Evolutionary conservation across 2,113 vertebrate genomes (phyloP), one percentile per base, ranked within the genome.

Genomic region (Ranitomeya variabilis): DNA sequence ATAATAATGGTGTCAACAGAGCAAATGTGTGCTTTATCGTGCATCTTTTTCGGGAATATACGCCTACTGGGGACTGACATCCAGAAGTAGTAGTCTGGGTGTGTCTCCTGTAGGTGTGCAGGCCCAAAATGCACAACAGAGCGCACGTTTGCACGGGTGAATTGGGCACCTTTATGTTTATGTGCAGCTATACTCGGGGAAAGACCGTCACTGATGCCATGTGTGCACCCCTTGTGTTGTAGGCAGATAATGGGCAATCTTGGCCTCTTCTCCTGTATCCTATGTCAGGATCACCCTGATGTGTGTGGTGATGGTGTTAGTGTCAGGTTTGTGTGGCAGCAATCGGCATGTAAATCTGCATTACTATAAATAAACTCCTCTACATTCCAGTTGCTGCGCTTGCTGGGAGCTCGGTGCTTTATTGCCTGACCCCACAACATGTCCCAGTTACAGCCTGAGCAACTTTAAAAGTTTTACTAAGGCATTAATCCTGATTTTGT

Each of bases 241-340:
- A 45, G 37, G 37, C 37, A 45, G 37, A 45, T 45, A 45, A 45
- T 45, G 37, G 64, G 3, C 21, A n/a, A n/a, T 9, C 21, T 67
- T n/a, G n/a, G 2, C 4, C 10, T 67, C 21, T 67, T 19, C 21
- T 67, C 8, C 6, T 10, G 62, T 21, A 14, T 18, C 4, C 62
- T 16, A 14, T 64, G 0, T 67, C 23, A n/a, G 18, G 64, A 10
- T 67, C 19, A 7, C n/a, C 21, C n/a, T 9, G 6, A n/a, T 67
- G 37, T 18, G 16, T 77, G 37, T 45, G 26, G 26, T 31, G 13
- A 12, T 71, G 99, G 86, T 98, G 97, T 99, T 94, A 97, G 98
- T 92, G 9, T 11, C 55, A 13, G 19, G n/a, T 77, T 62, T 77
- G 18, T 37, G 55, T n/a, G 45, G 12, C 21, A 74, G 79, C n/a